Percentiles rank a stretch among this genome's conserved stretches.
Evolutionary conservation across 2,113 vertebrate genomes (phyloP).

Genomic region (Arizona elegans): DNA sequence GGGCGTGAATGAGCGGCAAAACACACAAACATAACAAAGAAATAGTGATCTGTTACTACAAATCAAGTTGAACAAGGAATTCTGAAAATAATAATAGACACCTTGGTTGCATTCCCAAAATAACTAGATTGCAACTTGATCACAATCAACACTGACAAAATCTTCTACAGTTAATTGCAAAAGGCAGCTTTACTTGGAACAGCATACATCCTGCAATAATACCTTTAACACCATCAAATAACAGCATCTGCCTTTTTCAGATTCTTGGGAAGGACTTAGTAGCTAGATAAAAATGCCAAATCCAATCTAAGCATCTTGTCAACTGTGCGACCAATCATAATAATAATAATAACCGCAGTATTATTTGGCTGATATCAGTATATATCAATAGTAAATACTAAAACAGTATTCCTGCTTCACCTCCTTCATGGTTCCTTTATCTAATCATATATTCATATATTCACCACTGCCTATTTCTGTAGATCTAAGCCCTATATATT

Average conservation of each 20-base stretch:
- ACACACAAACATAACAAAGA: neutral
- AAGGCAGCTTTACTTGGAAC: too few species aligned
- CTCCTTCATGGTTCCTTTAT: neutral
- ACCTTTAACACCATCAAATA: neutral
- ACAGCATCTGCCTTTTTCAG: neutral
- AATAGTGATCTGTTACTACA: neutral
- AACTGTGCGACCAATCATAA: neutral
- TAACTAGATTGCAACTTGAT: too few species aligned
- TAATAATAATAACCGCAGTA: neutral
- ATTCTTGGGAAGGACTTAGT: neutral
- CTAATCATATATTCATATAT: slow-evolving; percentile 51
- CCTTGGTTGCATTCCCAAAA: too few species aligned
- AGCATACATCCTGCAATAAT: too few species aligned
- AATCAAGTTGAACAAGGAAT: neutral
- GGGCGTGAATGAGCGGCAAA: neutral
- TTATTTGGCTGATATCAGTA: slow-evolving; percentile 52
- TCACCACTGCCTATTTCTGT: slow-evolving; percentile 32
- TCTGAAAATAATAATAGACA: too few species aligned
- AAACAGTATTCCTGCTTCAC: neutral
- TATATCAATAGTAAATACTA: slow-evolving; percentile 29
- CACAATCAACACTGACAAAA: too few species aligned
- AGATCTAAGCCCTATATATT: slow-evolving; percentile 18
- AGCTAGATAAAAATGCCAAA: neutral
- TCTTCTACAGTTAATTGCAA: too few species aligned
- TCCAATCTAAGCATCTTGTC: neutral